Conservation (phyloP, 2,888 invertebrate genomes). For the Synergus laeviventris region DNA sequence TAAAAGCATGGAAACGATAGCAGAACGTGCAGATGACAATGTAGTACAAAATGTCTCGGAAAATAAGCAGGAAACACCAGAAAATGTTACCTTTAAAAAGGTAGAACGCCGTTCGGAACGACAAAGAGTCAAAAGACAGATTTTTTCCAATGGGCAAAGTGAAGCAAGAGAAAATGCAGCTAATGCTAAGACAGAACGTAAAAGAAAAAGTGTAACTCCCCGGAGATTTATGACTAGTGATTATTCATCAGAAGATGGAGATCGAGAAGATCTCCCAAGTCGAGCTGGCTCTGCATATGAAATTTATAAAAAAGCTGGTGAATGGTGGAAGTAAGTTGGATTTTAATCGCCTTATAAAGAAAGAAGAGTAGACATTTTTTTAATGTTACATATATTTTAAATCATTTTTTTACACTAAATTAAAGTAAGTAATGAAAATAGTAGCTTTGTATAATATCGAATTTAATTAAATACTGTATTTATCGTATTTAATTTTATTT, state of each 20-base stretch:
- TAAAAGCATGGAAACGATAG: constrained; percentile 64
- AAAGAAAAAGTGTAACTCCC: constrained; percentile 74
- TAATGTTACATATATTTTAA: not conserved
- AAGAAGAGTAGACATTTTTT: not conserved
- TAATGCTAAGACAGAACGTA: constrained; percentile 64
- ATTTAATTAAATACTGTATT: not conserved
- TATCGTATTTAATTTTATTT: not conserved
- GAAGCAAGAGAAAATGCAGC: constrained; percentile 64
- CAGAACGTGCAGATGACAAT: constrained; percentile 61
- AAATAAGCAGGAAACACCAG: constrained; percentile 53
- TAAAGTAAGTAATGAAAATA: not conserved
- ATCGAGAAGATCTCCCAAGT: constrained; percentile 76
- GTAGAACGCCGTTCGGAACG: constrained; percentile 69
- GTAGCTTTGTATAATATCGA: not conserved
- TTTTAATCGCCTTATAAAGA: constrained; percentile 26
- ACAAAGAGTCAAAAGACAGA: constrained; percentile 67
- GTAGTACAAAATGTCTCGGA: constrained; percentile 51
- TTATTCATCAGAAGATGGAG: constrained; percentile 81
- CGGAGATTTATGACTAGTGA: constrained; percentile 77
- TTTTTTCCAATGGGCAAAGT: constrained; percentile 66
- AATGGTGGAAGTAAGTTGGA: constrained; percentile 89
- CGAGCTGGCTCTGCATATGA: constrained; percentile 83
- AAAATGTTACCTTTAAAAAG: constrained; percentile 59
- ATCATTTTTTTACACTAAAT: not conserved
- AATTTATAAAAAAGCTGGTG: constrained; percentile 86